Base-by-base conservation (phyloP, 2,888 invertebrate species). In the Micoletzkya japonica region DNA sequence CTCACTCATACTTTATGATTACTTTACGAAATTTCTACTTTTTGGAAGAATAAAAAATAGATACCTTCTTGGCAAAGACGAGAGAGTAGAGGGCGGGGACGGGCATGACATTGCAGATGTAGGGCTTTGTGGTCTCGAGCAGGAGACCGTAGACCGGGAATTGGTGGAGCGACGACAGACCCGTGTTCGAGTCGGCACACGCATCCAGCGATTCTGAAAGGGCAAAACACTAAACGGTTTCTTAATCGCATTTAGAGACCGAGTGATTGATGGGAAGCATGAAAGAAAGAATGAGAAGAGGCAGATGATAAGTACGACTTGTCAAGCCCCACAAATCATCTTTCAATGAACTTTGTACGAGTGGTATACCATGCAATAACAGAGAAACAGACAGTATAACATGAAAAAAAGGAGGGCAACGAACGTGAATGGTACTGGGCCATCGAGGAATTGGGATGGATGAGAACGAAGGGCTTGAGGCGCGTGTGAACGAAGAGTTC, bases 101-200 rank as follows among this genome's bases (percentile, higher is more conserved):
- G 2, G 79, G 77, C 73, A 79, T 71, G 24, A 79, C 75, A 73
- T 79, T 79, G 67, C 76, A 76, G 39, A 79, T 74, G 67, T 79
- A 79, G 4, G 81, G 79, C 49, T 82, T 82, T 6, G 81, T 81
- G 17, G 83, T 83, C 72, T 83, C 83, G 37, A 83, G 75, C 4
- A 82, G 76, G 4, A 82, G 70, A 0, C 82, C 81, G 71, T 77
- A 82, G 63, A 78, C 81, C 24, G 75, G 74, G 58, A 81, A 64
- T 70, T 83, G 83, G 24, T 79, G 79, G 1, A 73, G 64, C 2
- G 37, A 69, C 0, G 79, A 77, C 26, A 63, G 49, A 2, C 73
- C 72, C 26, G 28, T 54, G n/a, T 75, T 70, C 0, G 72, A 71
- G 32, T 70, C 69, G 30, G 74, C 67, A 7, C 72, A 67, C 24